These are phyloP conservation scores for Frankliniella intonsa DNA, from an alignment of 2,888 invertebrate genomes.

Conservation along the genomic window DNA sequence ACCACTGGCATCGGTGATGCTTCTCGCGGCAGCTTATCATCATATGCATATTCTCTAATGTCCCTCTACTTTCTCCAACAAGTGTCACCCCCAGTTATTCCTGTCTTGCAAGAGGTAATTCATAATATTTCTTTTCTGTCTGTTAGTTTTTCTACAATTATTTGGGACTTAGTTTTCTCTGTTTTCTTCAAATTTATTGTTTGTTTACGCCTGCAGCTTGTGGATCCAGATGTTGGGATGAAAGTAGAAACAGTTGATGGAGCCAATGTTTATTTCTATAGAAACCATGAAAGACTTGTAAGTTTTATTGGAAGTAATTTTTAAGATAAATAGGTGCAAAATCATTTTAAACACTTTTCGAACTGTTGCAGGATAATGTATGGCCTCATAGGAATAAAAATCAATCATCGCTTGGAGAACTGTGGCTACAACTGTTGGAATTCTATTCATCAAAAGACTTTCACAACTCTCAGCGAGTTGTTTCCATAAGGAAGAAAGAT, in stretches of 20 bases:
- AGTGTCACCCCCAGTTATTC: conserved; percentile 53
- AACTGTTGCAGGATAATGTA: conserved; percentile 39
- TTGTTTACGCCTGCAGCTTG: conserved; percentile 36
- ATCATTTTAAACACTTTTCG: conserved; percentile 23
- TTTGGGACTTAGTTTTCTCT: conserved; percentile 27
- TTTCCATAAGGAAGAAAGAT: conserved; percentile 48
- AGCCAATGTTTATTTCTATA: conserved; percentile 54
- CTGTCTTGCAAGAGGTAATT: conserved; percentile 55
- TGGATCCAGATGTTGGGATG: conserved; percentile 38
- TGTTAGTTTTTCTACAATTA: background rate
- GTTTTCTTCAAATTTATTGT: conserved; percentile 26
- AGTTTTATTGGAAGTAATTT: conserved; percentile 36
- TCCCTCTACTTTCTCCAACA: conserved; percentile 56
- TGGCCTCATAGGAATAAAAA: conserved; percentile 50
- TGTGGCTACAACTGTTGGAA: conserved; percentile 53
- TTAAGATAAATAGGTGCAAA: conserved; percentile 20
- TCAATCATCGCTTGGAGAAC: conserved; percentile 46
- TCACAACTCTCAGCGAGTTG: conserved; percentile 49
- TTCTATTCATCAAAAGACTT: conserved; percentile 52
- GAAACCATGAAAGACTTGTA: conserved; percentile 47
- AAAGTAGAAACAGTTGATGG: conserved; percentile 47
- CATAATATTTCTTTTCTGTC: background rate
- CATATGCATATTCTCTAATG: conserved; percentile 58
- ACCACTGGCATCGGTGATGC: conserved; percentile 57
- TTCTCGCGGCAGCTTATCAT: conserved; percentile 55